Evolutionary conservation across 1,140 invertebrate species (phyloP).

Genomic region (Trichonephila inaurata): DNA sequence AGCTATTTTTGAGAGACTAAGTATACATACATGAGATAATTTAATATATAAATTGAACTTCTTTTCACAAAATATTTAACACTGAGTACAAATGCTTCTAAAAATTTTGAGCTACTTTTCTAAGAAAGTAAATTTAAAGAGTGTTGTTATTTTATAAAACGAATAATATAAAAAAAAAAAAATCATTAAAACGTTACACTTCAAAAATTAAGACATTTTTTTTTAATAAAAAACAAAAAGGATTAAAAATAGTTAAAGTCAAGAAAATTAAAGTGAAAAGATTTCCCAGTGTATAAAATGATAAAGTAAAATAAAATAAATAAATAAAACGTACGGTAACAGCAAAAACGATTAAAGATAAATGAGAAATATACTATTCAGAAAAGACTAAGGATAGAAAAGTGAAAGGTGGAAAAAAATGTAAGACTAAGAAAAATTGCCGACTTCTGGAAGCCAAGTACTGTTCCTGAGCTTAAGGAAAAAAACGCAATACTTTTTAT

Average conservation of each 20-base stretch:
- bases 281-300: not conserved
- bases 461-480: too few relatives aligned
- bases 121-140: too few relatives aligned
- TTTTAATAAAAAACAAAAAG: not conserved
- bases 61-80: too few relatives aligned
- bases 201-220: not conserved
- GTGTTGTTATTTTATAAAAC: too few relatives aligned
- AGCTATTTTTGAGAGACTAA: too few relatives aligned
- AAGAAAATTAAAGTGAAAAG: not conserved
- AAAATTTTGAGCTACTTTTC: too few relatives aligned
- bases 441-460: not conserved
- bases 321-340: not conserved
- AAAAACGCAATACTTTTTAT: not conserved
- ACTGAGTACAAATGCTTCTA: too few relatives aligned
- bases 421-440: not conserved
- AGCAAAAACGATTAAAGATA: slow-evolving; percentile 37
- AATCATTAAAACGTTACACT: too few relatives aligned
- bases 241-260: not conserved
- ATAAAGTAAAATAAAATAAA: not conserved
- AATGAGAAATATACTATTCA: slow-evolving; percentile 34
- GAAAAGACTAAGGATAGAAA: not conserved
- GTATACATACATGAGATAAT: too few relatives aligned
- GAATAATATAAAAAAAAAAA: too few relatives aligned
- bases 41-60: too few relatives aligned
- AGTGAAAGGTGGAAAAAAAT: not conserved